phyloP scores from a whole-genome alignment of 2,797 vertebrate genomes.

The Hephaestus fuliginosus region DNA sequence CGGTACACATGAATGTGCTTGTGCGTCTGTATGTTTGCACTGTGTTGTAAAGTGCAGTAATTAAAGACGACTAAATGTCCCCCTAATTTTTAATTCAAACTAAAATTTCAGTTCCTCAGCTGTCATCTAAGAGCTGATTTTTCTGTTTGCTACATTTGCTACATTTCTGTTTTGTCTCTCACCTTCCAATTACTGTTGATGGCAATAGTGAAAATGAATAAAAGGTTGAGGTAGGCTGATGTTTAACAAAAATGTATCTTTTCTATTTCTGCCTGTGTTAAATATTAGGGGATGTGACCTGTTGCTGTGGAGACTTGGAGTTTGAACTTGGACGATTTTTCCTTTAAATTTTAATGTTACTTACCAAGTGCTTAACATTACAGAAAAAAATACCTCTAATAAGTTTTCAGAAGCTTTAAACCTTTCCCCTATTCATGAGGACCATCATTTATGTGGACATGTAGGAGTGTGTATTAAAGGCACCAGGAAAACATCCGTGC shows the following conservation, averaged over 20 bases:
- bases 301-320: too few relatives aligned
- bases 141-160: neutral
- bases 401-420: neutral
- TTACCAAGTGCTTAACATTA: neutral
- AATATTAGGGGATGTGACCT: too few relatives aligned
- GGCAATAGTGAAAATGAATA: neutral
- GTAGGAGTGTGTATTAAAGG: slow-evolving; percentile 6
- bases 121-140: neutral
- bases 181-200: neutral
- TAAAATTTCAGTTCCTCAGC: neutral
- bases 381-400: neutral
- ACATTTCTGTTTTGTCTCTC: neutral
- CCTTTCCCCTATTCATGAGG: neutral
- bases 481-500: slow-evolving; percentile 28
- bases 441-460: slow-evolving; percentile 10
- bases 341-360: neutral
- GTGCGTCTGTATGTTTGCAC: neutral
- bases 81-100: too few relatives aligned
- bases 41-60: neutral
- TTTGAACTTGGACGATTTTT: neutral
- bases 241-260: too few relatives aligned
- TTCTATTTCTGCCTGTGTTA: too few relatives aligned
- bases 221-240: neutral
- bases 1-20: neutral
- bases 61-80: neutral